These are phyloP conservation scores for Luffia ferchaultella DNA, from an alignment of 2,888 invertebrate species.

Conservation along the genomic window DNA sequence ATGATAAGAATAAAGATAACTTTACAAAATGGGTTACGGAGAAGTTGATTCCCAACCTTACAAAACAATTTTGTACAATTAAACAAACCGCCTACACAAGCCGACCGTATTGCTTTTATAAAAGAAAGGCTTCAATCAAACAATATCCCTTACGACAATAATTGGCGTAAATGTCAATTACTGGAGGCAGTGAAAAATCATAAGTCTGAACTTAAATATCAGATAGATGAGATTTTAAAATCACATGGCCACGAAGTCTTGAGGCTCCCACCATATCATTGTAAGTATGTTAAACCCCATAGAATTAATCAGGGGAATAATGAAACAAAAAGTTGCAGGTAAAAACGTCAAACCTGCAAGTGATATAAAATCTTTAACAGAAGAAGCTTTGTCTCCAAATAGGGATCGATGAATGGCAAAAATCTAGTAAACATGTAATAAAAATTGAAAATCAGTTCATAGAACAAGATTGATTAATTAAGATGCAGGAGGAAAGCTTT, in stretches of 20 bases:
- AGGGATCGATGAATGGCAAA: background rate
- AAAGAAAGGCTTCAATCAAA: conserved; percentile 10
- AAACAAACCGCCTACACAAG: conserved; percentile 14
- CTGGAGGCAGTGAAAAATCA: conserved; percentile 16
- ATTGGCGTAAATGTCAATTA: background rate
- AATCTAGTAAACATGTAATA: background rate
- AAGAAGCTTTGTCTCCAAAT: conserved; percentile 13
- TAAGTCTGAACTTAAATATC: conserved; percentile 14
- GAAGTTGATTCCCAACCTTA: conserved; percentile 15
- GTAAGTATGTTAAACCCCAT: conserved; percentile 11
- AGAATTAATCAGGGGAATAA: conserved; percentile 15
- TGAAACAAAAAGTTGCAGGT: conserved; percentile 16
- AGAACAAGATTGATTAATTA: conserved; percentile 11
- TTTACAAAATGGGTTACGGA: conserved; percentile 14
- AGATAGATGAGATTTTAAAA: conserved; percentile 11
- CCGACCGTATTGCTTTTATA: conserved; percentile 12
- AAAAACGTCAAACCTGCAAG: conserved; percentile 14
- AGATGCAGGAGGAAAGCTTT: conserved; percentile 10
- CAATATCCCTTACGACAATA: background rate
- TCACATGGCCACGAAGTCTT: conserved; percentile 9
- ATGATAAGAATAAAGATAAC: conserved; percentile 13
- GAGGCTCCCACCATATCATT: conserved; percentile 15
- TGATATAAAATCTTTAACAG: conserved; percentile 1
- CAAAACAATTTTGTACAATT: conserved; percentile 14
- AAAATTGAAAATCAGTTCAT: too few species aligned